These are phyloP conservation scores for Zaprionus kolodkinae DNA, from an alignment of 1,140 invertebrate genomes.

Conservation along the genomic window DNA sequence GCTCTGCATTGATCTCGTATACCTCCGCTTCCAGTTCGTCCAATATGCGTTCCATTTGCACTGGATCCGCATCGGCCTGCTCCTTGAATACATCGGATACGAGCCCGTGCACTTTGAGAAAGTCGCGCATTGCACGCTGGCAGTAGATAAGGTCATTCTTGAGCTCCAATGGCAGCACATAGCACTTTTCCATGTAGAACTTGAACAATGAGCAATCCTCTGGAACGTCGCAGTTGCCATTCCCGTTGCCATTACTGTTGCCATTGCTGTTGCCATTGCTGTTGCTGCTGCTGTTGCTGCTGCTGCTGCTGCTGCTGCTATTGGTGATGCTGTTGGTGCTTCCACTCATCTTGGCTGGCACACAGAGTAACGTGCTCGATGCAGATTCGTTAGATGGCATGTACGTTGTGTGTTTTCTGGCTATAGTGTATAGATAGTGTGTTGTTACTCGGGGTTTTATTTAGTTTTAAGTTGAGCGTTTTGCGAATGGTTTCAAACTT, in stretches of 20 bases:
- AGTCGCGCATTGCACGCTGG: conserved; percentile 74
- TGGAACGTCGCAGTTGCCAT: conserved; percentile 17
- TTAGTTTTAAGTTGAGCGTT: conserved; percentile 7
- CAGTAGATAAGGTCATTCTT: conserved; percentile 82
- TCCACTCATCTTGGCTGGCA: conserved; percentile 40
- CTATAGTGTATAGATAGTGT: too few species aligned
- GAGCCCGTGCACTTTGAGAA: conserved; percentile 80
- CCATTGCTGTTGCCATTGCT: not conserved
- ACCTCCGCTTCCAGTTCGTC: conserved; percentile 78
- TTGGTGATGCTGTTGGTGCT: conserved; percentile 6
- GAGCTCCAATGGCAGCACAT: conserved; percentile 71
- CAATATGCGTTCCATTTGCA: conserved; percentile 75
- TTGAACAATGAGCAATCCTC: conserved; percentile 48
- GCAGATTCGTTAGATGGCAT: conserved; percentile 24
- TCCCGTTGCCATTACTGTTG: conserved; percentile 24
- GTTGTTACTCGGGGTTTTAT: conserved; percentile 5
- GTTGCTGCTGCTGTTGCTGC: conserved; percentile 23
- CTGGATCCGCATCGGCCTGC: conserved; percentile 74
- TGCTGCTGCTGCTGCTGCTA: not conserved
- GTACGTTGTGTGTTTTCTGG: conserved; percentile 5
- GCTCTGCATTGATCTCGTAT: conserved; percentile 79
- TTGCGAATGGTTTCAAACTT: conserved; percentile 45
- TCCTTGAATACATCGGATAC: conserved; percentile 77
- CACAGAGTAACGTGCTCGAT: conserved; percentile 27
- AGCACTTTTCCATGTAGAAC: conserved; percentile 72